phyloP scores from a whole-genome alignment of 2,888 invertebrate genomes.

The Hipparchia sbordonii region DNA sequence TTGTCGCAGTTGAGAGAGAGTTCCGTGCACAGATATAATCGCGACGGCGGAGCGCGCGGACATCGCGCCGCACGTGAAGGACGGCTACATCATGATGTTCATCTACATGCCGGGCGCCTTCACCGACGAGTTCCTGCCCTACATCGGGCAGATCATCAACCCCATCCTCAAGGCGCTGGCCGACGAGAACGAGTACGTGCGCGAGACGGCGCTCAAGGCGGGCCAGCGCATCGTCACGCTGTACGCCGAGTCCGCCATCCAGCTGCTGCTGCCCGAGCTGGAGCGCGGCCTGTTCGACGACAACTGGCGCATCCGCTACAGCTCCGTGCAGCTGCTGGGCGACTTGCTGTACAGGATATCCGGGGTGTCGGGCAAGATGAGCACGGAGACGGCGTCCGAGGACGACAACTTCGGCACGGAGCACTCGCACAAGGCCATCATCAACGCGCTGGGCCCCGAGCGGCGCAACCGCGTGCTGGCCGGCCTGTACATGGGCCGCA shows the following conservation, averaged over 20 bases:
- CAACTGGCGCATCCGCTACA: slow-evolving; percentile 98
- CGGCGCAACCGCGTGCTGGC: slow-evolving; percentile 96
- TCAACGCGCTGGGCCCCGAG: slow-evolving; percentile 93
- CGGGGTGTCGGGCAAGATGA: slow-evolving; percentile 99
- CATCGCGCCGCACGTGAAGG: slow-evolving; percentile 98
- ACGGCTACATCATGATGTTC: slow-evolving; percentile 99
- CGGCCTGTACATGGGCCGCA: slow-evolving; percentile 98
- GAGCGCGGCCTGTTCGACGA: slow-evolving; percentile 98
- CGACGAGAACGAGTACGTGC: slow-evolving; percentile 99
- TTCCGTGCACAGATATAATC: slow-evolving; percentile 87
- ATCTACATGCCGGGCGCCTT: slow-evolving; percentile 99
- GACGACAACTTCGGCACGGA: slow-evolving; percentile 99
- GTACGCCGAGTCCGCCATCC: slow-evolving; percentile 97
- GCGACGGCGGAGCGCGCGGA: slow-evolving; percentile 95
- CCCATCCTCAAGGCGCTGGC: slow-evolving; percentile 98
- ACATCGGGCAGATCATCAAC: slow-evolving; percentile 98
- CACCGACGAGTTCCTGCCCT: slow-evolving; percentile 96
- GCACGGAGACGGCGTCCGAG: slow-evolving; percentile 98
- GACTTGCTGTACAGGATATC: slow-evolving; percentile 98
- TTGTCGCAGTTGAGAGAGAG: too few relatives aligned
- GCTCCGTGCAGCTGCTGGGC: slow-evolving; percentile 93
- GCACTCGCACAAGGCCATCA: slow-evolving; percentile 95
- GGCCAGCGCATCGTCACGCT: slow-evolving; percentile 98
- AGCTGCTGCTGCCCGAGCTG: slow-evolving; percentile 94
- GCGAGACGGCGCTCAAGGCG: slow-evolving; percentile 98